phyloP scores from a whole-genome alignment of 2,888 invertebrate species.

The Perizoma flavofasciatum region DNA sequence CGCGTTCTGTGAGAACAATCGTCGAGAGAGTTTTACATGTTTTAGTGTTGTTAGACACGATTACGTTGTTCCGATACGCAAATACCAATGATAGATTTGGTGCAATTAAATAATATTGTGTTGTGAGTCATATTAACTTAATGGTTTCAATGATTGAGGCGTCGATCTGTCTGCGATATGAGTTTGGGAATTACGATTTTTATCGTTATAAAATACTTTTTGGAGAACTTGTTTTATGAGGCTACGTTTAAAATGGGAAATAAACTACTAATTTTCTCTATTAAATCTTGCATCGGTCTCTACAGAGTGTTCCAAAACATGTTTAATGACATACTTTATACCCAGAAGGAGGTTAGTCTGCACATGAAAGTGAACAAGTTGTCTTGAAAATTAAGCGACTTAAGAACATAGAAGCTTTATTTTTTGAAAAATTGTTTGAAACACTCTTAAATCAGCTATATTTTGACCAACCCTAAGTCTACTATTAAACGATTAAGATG shows the following conservation, averaged over 20 bases:
- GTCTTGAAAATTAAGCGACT: too few species aligned
- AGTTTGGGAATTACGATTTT: slow-evolving; percentile 21
- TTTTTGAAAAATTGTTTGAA: too few species aligned
- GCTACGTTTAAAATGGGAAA: slow-evolving; percentile 14
- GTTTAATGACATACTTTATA: too few species aligned
- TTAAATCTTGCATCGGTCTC: not conserved
- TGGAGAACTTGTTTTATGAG: slow-evolving; percentile 22
- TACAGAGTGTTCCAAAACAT: too few species aligned
- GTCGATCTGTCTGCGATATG: slow-evolving; percentile 35
- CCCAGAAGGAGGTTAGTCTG: too few species aligned
- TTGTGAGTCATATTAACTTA: slow-evolving; percentile 41
- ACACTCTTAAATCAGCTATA: too few species aligned
- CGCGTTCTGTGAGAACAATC: slow-evolving; percentile 74
- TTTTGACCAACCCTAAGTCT: too few species aligned
- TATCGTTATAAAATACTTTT: slow-evolving; percentile 25
- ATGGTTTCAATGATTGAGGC: slow-evolving; percentile 35
- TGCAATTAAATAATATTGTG: slow-evolving; percentile 39
- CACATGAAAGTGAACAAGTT: too few species aligned
- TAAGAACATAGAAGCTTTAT: too few species aligned
- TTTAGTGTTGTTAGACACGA: slow-evolving; percentile 60
- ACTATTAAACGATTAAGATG: too few species aligned
- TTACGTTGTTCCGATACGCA: slow-evolving; percentile 68
- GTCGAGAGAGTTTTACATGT: slow-evolving; percentile 59
- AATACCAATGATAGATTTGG: slow-evolving; percentile 54
- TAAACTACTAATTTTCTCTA: slow-evolving; percentile 11